Base-by-base conservation (phyloP, 1,140 invertebrate genomes). In the Lasioglossum albipes region DNA sequence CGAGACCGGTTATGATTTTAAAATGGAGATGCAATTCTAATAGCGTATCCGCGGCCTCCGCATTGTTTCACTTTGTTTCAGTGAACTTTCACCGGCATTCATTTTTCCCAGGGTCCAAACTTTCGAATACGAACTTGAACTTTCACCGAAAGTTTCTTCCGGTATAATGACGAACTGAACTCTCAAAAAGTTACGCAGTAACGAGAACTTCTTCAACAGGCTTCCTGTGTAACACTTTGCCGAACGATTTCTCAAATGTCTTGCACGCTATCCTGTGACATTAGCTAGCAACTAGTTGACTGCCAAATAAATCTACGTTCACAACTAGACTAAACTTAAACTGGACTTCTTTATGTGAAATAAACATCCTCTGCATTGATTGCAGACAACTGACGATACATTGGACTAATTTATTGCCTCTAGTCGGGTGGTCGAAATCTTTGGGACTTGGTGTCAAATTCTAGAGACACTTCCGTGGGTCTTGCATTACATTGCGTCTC, bases 161-260 rank as follows among this genome's bases (percentile, higher is more conserved):
- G 81, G 82, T 87, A 81, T 87, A 87, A 87, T 87, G 85, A 87
- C 85, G 85, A 86, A 87, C 85, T 74, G 81, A 87, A 87, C 85
- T 87, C 76, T 84, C 85, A 80, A 83, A 87, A 87, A 87, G 84
- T 86, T 87, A 86, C 79, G 85, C 84, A 83, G 85, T 84, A 87
- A 87, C 84, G 68, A 82, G 82, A 87, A 87, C 85, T 87, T 87
- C 84, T 83, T 86, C 84, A 81, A 85, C 85, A 79, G 77, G 81
- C 85, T 79, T 83, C 75, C 81, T 65, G 73, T 85, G 85, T 79
- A 83, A 86, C 85, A 86, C 75, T 86, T 86, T 86, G 76, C 72
- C 81, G 73, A 86, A 86, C 79, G 67, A 75, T 83, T 82, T 71
- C 81, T 74, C 65, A 68, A 80, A 82, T 75, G 27, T 75, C 7